Conservation (phyloP, 2,113 vertebrate genomes). For the Aldabrachelys gigantea region DNA sequence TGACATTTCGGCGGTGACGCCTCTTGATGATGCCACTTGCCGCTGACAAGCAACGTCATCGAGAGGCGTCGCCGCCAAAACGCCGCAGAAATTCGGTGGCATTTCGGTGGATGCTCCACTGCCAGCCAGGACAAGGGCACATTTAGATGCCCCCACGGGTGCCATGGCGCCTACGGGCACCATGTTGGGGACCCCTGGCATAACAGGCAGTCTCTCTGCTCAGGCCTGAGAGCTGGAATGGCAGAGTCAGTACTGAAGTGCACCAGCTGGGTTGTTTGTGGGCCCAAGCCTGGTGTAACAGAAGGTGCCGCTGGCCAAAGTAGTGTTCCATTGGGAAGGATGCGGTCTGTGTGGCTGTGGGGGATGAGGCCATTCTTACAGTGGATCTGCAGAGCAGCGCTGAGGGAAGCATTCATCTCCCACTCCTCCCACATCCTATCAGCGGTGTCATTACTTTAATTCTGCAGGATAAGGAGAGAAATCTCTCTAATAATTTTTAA, state of each 20-base stretch:
- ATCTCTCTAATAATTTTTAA: background rate
- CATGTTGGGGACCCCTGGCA: background rate
- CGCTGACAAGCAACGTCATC: too few species aligned
- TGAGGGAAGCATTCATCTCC: background rate
- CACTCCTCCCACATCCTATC: background rate
- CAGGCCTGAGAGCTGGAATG: background rate
- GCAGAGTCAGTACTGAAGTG: rapidly evolving
- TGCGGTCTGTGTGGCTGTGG: background rate
- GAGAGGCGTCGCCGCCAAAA: too few species aligned
- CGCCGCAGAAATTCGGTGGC: too few species aligned
- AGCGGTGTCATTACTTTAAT: background rate
- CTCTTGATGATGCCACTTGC: too few species aligned
- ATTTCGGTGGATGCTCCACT: too few species aligned
- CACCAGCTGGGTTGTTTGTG: background rate
- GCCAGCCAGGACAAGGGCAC: too few species aligned
- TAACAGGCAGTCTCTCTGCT: background rate
- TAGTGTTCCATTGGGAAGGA: background rate
- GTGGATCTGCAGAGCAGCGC: background rate
- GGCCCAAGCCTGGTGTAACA: rapidly evolving
- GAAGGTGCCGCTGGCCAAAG: rapidly evolving
- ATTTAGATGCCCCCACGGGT: too few species aligned
- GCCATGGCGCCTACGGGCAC: too few species aligned
- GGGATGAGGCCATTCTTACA: background rate
- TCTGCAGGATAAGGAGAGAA: background rate
- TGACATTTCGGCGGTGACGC: too few species aligned